Base-by-base conservation (phyloP, 2,888 invertebrate species). In the Amphipoea oculea region DNA sequence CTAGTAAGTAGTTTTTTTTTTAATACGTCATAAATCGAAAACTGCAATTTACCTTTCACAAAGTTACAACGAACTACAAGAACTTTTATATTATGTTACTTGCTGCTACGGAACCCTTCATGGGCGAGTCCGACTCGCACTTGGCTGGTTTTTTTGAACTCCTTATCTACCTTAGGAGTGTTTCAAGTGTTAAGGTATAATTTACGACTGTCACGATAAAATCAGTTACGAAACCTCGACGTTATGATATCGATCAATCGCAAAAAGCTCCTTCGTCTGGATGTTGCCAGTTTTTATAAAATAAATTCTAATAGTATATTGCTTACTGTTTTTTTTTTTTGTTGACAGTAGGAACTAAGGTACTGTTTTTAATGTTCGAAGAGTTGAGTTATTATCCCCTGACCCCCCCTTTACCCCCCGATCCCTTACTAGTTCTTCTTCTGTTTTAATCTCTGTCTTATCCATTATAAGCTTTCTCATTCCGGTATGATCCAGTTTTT, bases 201-300 rank as follows among this genome's bases (percentile, higher is more conserved):
- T 29, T 83, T 48, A 77, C 29, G 9, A 29, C 23, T 63, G 40
- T 68, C 68, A 9, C 0, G 80, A 83, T 80, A 76, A 68, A 45
- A 83, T 81, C 84, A 51, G 23, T 11, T 54, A 57, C 36, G 65
- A 51, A 51, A 63, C 14, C 40, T 57, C n/a, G 40, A 68, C 77
- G 57, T 42, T 69, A 48, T 69, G 84, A 81, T 84, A 65, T 67
- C 51, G n/a, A 82, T 83, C 84, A n/a, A 11, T 48, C 1, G 54
- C 63, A 81, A 81, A 78, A 81, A 83, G 29, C 20, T 42, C 14
- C 1, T 45, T 4, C n/a, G 23, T 69, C 40, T 29, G 40, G 69
- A 69, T 23, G 23, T 29, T 40, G 67, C 2, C 40, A 69, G n/a
- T 77, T 83, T 69, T 79, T 78, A 48, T 78, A 17, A 20, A 45